Base-by-base conservation (phyloP, 2,113 vertebrate species). In the Catharus bicknelli region DNA sequence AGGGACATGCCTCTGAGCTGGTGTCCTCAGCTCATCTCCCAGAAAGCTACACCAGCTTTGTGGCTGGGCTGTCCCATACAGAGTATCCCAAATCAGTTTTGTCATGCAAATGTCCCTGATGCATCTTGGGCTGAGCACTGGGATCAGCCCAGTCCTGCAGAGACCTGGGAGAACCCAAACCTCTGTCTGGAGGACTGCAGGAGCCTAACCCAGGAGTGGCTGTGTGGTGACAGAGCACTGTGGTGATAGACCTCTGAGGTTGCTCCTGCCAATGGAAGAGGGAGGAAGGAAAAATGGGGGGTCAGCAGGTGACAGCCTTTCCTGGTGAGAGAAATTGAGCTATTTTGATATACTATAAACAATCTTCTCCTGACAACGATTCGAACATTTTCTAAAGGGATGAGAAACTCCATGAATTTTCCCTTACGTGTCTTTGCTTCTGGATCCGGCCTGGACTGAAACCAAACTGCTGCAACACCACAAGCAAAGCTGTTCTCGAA, bases 381-480 rank as follows among this genome's bases (percentile, higher is more conserved):
- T 38, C 0, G 0, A 63, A 51, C 1, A 5, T 75, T 79, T 68
- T 76, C 54, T 77, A 25, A 95, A 76, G n/a, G 36, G 42, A 27
- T 86, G 50, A 88, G 79, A 83, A 73, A 42, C 45, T 64, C 86
- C 68, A 34, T 50, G 67, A 42, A 38, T 93, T 93, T 91, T 82
- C 58, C 61, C 26, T 84, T 66, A 73, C 1, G 0, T 66, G 55
- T 69, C 40, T 87, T 66, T 86, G 45, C 61, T 84, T 63, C 86
- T 89, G 84, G 36, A 75, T 82, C 81, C 0, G 0, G 58, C 48
- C 84, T 94, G 93, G 86, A 67, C 30, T 57, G 57, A 82, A 78
- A 78, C 32, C 68, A 93, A 34, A 79, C 18, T 30, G 59, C 76
- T 58, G 76, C 64, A 58, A 4, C 66, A 45, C 50, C 83, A 51